phyloP scores from a whole-genome alignment of 2,888 invertebrate species.

The Limulus polyphemus region DNA sequence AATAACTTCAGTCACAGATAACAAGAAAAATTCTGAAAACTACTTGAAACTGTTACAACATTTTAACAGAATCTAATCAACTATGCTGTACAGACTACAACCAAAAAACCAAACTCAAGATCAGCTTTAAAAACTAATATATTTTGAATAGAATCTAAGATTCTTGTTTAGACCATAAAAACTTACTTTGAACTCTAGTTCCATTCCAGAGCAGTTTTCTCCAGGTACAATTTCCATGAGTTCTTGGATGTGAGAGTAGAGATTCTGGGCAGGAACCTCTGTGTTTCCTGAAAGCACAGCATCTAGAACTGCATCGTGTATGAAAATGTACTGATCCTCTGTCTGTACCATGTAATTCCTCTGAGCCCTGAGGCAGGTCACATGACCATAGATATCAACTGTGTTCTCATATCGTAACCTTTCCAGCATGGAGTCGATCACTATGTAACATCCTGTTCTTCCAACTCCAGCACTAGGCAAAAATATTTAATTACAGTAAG shows the following conservation, averaged over 20 bases:
- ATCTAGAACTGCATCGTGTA: conserved; percentile 93
- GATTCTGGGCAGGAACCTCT: conserved; percentile 85
- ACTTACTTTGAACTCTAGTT: conserved; percentile 67
- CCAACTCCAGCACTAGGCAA: conserved; percentile 60
- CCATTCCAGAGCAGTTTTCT: conserved; percentile 72
- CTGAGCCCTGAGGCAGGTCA: conserved; percentile 91
- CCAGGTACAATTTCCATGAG: conserved; percentile 64
- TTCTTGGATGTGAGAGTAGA: conserved; percentile 90
- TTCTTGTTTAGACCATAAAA: too few species aligned
- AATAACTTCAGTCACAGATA: too few species aligned
- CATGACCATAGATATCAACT: conserved; percentile 97
- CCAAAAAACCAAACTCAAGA: too few species aligned
- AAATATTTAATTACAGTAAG: too few species aligned
- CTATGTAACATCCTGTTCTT: conserved; percentile 92
- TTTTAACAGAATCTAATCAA: too few species aligned
- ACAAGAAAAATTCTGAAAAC: too few species aligned
- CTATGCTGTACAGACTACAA: too few species aligned
- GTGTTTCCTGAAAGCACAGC: conserved; percentile 94
- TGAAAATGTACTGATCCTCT: conserved; percentile 98
- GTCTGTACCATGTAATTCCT: conserved; percentile 99
- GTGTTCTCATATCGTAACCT: conserved; percentile 93
- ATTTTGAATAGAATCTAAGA: too few species aligned
- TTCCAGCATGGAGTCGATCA: conserved; percentile 97
- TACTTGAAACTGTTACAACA: too few species aligned
- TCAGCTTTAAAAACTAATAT: too few species aligned